phyloP scores from a whole-genome alignment of 1,140 invertebrate species.

The Mya arenaria region DNA sequence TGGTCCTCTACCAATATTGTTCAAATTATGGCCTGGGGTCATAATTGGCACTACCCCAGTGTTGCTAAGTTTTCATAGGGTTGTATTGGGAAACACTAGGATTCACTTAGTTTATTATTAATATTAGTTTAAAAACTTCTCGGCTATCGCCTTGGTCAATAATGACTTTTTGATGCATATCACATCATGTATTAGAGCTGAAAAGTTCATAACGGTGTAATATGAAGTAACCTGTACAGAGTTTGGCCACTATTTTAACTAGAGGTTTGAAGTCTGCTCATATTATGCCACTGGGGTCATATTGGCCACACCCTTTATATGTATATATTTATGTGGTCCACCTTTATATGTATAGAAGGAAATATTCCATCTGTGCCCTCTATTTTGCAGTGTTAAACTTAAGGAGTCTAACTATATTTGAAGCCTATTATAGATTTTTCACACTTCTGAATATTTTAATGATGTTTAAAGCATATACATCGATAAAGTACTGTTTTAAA shows the following conservation, averaged over 20 bases:
- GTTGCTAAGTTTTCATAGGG: too few relatives aligned
- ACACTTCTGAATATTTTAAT: neutral
- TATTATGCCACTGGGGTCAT: neutral
- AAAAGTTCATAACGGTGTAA: neutral
- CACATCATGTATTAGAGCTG: neutral
- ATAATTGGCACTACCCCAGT: too few relatives aligned
- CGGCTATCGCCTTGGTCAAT: neutral
- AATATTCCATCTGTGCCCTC: neutral
- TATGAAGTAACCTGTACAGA: neutral
- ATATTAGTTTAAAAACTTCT: neutral
- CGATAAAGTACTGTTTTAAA: neutral
- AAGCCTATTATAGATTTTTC: neutral
- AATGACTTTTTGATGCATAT: neutral
- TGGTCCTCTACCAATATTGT: too few relatives aligned
- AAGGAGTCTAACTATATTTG: neutral
- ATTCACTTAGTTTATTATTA: neutral
- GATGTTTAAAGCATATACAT: neutral
- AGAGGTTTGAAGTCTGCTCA: neutral
- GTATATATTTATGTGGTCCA: neutral
- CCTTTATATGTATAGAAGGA: neutral
- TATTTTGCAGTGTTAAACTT: neutral
- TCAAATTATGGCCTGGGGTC: too few relatives aligned
- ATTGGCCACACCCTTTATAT: neutral
- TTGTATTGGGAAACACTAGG: too few relatives aligned
- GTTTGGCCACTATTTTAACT: neutral